These are phyloP conservation scores for Nomada flava DNA, from an alignment of 2,888 invertebrate species.

Conservation along the genomic window DNA sequence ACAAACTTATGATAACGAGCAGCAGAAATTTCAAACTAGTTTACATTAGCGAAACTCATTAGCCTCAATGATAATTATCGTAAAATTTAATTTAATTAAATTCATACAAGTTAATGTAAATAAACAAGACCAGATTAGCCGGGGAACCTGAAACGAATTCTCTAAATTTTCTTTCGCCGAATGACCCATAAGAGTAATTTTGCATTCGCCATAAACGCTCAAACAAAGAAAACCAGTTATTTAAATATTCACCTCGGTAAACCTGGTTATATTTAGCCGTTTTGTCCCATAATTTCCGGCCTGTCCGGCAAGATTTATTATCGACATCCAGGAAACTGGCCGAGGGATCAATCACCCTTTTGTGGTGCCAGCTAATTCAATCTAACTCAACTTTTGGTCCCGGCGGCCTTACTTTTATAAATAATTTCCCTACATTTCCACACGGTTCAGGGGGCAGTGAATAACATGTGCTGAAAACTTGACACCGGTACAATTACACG, in stretches of 20 bases:
- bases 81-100: not conserved
- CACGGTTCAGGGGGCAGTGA: no score
- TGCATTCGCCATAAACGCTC: constrained; percentile 29
- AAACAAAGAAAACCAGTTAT: constrained; percentile 21
- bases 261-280: constrained; percentile 22
- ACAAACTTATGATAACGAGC: not conserved
- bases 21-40: not conserved
- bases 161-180: constrained; percentile 2
- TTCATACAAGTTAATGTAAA: not conserved
- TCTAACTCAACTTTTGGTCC: not conserved
- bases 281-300: constrained; percentile 26
- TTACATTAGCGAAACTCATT: constrained; percentile 13
- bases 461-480: no score
- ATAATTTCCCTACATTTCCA: not conserved
- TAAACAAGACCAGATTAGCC: not conserved
- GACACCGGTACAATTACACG: no score
- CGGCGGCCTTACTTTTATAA: constrained; percentile 17
- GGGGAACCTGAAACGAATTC: not conserved
- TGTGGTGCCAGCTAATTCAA: no score
- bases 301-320: not conserved
- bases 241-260: constrained; percentile 23
- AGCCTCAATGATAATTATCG: constrained; percentile 8
- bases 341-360: not conserved
- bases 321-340: not conserved
- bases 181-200: constrained; percentile 31